Conservation (phyloP, 1,140 invertebrate genomes). For the Nautilus pompilius region DNA sequence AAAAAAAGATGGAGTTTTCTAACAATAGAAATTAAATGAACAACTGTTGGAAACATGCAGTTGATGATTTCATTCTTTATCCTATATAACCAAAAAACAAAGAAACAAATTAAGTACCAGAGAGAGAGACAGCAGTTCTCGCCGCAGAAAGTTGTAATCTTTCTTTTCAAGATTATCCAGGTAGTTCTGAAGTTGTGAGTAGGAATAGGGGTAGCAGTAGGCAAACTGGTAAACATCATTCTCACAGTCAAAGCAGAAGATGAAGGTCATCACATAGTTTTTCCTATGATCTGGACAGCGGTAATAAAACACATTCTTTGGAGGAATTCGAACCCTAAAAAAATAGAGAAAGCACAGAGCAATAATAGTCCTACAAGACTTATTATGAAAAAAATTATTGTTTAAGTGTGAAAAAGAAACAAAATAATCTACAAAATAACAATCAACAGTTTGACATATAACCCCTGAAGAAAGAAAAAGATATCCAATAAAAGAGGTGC, state of each 20-base stretch:
- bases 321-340: constrained; percentile 77
- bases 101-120: constrained; percentile 62
- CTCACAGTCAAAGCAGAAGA: constrained; percentile 91
- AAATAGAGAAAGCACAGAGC: constrained; percentile 7
- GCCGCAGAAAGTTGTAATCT: constrained; percentile 62
- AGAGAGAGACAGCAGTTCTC: constrained; percentile 67
- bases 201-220: constrained; percentile 90
- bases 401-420: no score
- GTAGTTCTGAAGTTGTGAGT: constrained; percentile 82
- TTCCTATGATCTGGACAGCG: constrained; percentile 83
- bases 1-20: not conserved
- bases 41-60: no score
- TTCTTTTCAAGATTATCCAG: constrained; percentile 72
- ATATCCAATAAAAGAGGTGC: no score
- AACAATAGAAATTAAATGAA: no score
- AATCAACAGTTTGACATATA: no score
- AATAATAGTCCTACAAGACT: not conserved
- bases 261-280: constrained; percentile 89
- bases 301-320: constrained; percentile 89
- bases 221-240: constrained; percentile 91
- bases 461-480: no score
- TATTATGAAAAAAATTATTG: no score
- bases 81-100: no score
- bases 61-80: no score
- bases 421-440: no score